phyloP scores from a whole-genome alignment of 2,797 vertebrate genomes.

The Atherinosoma microstoma region DNA sequence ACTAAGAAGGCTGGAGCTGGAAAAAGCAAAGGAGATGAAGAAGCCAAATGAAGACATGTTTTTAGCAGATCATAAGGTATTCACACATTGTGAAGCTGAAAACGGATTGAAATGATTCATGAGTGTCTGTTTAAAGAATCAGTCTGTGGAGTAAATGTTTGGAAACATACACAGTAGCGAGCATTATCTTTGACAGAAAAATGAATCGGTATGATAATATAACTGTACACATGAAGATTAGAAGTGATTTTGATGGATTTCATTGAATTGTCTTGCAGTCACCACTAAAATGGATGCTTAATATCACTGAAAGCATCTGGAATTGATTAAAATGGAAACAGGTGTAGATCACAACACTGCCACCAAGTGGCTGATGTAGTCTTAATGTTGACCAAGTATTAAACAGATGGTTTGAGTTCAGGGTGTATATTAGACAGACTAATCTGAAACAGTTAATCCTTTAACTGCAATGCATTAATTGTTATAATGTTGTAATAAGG shows the following conservation, averaged over 20 bases:
- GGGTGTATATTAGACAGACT: not conserved
- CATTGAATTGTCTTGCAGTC: slow-evolving; percentile 13
- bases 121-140: slow-evolving; percentile 18
- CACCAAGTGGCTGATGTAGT: slow-evolving; percentile 70
- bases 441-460: not conserved
- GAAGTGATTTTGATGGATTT: slow-evolving; percentile 35
- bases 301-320: slow-evolving; percentile 49
- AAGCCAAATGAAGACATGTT: slow-evolving; percentile 98
- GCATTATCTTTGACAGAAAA: not conserved
- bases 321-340: slow-evolving; percentile 31
- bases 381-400: slow-evolving; percentile 10
- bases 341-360: slow-evolving; percentile 63
- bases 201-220: slow-evolving; percentile 37
- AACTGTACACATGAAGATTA: slow-evolving; percentile 27
- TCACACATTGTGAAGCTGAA: slow-evolving; percentile 36
- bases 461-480: not conserved
- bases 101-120: slow-evolving; percentile 30
- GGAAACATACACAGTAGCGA: slow-evolving; percentile 17
- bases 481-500: not conserved
- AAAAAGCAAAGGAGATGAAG: slow-evolving; percentile 95
- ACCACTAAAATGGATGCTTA: slow-evolving; percentile 44
- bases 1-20: slow-evolving; percentile 90
- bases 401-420: not conserved
- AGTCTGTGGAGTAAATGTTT: slow-evolving; percentile 36
- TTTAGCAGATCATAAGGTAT: slow-evolving; percentile 96